phyloP scores from a whole-genome alignment of 2,888 invertebrate genomes.

The Pollenia amentaria region DNA sequence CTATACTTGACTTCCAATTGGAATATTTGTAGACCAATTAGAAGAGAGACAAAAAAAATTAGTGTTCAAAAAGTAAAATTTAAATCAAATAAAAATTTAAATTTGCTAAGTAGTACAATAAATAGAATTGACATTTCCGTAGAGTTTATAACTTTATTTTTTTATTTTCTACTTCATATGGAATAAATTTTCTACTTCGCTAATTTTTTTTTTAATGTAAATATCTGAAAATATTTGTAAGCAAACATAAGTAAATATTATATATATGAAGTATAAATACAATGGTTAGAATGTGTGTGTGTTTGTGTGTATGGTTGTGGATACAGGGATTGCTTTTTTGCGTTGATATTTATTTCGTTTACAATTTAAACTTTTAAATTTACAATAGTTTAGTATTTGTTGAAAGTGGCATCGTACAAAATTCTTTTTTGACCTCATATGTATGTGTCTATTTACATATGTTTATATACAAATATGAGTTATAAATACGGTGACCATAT shows the following conservation, averaged over 20 bases:
- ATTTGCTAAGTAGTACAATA: too few relatives aligned
- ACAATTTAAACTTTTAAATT: neutral
- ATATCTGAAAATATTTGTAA: neutral
- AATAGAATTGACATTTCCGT: too few relatives aligned
- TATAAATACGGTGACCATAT: too few relatives aligned
- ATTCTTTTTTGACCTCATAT: neutral
- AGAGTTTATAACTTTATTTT: neutral
- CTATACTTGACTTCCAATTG: too few relatives aligned
- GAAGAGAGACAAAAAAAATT: too few relatives aligned
- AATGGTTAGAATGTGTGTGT: neutral
- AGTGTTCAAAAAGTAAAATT: neutral
- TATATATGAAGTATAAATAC: too few relatives aligned
- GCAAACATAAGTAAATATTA: neutral
- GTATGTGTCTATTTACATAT: neutral
- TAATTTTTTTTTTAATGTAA: slow-evolving; percentile 10
- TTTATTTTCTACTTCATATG: neutral
- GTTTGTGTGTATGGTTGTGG: too few relatives aligned
- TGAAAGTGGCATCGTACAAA: neutral
- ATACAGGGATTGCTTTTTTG: neutral
- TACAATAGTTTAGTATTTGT: neutral
- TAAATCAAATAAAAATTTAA: too few relatives aligned
- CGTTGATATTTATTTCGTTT: slow-evolving; percentile 3
- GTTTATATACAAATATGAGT: too few relatives aligned
- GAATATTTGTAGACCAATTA: too few relatives aligned
- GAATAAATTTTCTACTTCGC: slow-evolving; percentile 13